These are phyloP conservation scores for Lochmaea crataegi DNA, from an alignment of 2,888 invertebrate genomes.

Conservation along the genomic window DNA sequence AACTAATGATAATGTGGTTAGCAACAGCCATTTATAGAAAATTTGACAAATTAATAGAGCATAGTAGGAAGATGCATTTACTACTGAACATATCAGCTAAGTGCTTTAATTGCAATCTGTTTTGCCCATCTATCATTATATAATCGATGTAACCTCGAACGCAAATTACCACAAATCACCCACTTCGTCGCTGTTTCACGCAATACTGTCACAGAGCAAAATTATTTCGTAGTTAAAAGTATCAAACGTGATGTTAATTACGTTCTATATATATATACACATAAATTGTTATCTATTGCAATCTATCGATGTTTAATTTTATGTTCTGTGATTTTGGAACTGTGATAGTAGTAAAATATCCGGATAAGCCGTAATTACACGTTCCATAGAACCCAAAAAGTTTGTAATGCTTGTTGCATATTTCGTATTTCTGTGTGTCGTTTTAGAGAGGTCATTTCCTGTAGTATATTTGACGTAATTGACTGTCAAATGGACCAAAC, in stretches of 20 bases:
- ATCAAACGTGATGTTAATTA: background rate
- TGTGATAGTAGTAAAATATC: no score
- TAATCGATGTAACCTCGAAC: conserved; percentile 8
- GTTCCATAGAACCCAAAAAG: no score
- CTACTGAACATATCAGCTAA: background rate
- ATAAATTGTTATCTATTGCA: no score
- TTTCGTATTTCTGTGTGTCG: no score
- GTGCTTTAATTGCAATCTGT: conserved; percentile 2
- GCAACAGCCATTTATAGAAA: background rate
- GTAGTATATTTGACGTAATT: no score
- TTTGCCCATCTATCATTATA: background rate
- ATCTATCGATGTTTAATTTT: no score
- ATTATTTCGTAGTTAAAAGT: conserved; percentile 3
- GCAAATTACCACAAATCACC: conserved; percentile 8
- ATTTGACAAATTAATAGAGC: background rate
- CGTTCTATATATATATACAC: background rate
- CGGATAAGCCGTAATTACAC: no score
- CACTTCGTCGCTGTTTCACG: background rate
- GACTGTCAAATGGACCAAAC: no score
- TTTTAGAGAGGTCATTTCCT: no score
- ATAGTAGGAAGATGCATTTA: conserved; percentile 3
- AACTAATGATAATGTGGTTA: no score
- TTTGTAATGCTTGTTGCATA: no score
- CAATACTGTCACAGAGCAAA: conserved; percentile 1
- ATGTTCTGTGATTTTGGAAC: no score